phyloP scores from a whole-genome alignment of 2,797 vertebrate species.

The Linurgus olivaceus region DNA sequence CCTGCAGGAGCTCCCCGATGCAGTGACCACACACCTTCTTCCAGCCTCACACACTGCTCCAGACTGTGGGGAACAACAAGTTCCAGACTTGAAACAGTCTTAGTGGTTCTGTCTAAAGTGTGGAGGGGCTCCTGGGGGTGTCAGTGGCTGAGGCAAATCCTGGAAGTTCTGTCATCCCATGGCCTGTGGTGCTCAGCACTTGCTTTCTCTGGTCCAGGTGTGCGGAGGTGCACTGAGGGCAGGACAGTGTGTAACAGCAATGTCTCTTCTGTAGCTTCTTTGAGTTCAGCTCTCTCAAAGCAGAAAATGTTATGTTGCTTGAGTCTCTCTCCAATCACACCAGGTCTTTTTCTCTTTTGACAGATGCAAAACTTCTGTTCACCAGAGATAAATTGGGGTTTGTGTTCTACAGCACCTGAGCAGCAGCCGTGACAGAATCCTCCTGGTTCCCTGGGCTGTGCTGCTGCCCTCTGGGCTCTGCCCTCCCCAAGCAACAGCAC shows the following conservation, averaged over 20 bases:
- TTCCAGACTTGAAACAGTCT: not conserved
- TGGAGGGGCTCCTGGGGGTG: not conserved
- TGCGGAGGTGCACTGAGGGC: fast-evolving
- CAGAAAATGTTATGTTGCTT: fast-evolving
- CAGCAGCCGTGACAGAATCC: not conserved
- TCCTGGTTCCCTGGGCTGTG: not conserved
- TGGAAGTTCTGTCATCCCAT: fast-evolving
- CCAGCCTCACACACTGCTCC: not conserved
- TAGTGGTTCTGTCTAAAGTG: not conserved
- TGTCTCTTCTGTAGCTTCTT: not conserved
- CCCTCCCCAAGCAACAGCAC: not conserved
- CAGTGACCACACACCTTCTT: not conserved
- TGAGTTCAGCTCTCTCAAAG: not conserved
- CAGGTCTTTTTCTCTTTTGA: not conserved
- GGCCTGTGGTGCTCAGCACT: not conserved
- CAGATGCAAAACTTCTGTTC: not conserved
- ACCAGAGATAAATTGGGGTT: not conserved
- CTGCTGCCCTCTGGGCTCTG: not conserved
- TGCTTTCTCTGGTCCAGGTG: not conserved
- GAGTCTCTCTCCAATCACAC: not conserved
- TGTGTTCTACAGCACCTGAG: not conserved
- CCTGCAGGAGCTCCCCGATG: not conserved
- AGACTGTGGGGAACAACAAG: not conserved
- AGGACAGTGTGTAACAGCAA: not conserved
- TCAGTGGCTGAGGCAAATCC: not conserved